Base-by-base conservation (phyloP, 2,113 vertebrate species). In the Microcebus griseorufus region DNA sequence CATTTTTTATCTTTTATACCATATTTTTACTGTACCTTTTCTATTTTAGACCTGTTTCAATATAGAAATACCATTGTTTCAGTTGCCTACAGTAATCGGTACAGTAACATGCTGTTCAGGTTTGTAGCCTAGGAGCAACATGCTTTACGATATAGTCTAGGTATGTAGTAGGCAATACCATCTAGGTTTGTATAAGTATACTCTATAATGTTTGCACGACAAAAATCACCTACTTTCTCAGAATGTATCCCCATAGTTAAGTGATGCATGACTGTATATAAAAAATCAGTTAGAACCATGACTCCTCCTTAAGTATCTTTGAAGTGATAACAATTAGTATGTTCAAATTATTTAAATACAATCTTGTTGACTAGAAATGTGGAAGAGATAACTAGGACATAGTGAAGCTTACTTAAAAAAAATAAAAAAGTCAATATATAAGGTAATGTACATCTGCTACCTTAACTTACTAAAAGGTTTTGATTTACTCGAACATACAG, bases 391-490 rank as follows among this genome's bases (percentile, higher is more conserved):
- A 69, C 8, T 73, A 70, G 84, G 29, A 69, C 67, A 79, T 55
- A 93, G 60, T 90, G 42, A 90, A 84, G 88, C 64, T 93, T 90
- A 88, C 27, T 93, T 90, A 32, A 82, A 82, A 82, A 94, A 89
- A 95, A 51, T 72, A 64, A 78, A 79, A 79, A 82, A 70, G 94
- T 94, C 76, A 96, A 34, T 73, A 88, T 88, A 73, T 64, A 96
- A 91, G 70, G 20, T 73, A 88, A 10, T 34, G 42, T 86, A 37
- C 65, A 64, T 76, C 75, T 96, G 91, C 95, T 45, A 96, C 58
- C 53, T 70, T 53, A 88, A 86, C 64, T 92, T 93, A 65, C 75
- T 96, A 67, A 97, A 94, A 95, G 88, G 80, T 90, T 97, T 94
- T 92, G 55, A 88, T 90, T 94, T 93, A 94, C 64, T 91, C 89